Conservation (phyloP, 2,888 invertebrate species). For the Magallana nippona region DNA sequence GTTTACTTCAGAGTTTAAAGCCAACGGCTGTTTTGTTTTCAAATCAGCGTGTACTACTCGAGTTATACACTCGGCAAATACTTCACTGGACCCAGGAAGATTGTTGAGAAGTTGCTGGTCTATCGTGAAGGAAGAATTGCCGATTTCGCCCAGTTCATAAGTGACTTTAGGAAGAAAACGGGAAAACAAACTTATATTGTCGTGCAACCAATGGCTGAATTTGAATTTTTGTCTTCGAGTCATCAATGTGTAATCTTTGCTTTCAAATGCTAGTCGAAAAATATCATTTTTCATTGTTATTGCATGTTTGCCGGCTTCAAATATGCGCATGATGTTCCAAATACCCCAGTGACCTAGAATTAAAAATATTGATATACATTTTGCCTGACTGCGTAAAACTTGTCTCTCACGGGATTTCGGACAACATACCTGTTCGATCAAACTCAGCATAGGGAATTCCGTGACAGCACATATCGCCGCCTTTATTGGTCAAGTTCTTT, state of each 20-base stretch:
- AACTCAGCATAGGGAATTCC: conserved; percentile 36
- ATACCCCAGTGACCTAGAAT: conserved; percentile 28
- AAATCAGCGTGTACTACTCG: background rate
- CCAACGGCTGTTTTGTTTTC: background rate
- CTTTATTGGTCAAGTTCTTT: background rate
- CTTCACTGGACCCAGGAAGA: background rate
- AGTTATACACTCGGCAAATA: background rate
- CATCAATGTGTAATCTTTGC: background rate
- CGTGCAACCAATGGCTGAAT: background rate
- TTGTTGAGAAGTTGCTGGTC: background rate
- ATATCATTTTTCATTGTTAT: background rate
- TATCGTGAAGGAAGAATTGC: background rate
- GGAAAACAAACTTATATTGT: conserved; percentile 17
- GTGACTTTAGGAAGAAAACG: conserved; percentile 2
- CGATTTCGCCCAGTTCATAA: background rate
- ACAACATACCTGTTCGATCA: conserved; percentile 28
- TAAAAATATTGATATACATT: conserved; percentile 6
- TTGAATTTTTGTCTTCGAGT: background rate
- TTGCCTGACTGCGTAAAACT: background rate
- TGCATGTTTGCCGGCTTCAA: conserved; percentile 2
- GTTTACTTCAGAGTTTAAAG: background rate
- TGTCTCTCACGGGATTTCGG: too few relatives aligned
- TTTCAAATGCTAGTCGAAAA: background rate
- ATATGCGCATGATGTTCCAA: conserved; percentile 22
- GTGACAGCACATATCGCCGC: background rate